Evolutionary conservation across 2,113 vertebrate species (phyloP), one percentile per base, ranked within the genome.

Genomic region (Eublepharis macularius): DNA sequence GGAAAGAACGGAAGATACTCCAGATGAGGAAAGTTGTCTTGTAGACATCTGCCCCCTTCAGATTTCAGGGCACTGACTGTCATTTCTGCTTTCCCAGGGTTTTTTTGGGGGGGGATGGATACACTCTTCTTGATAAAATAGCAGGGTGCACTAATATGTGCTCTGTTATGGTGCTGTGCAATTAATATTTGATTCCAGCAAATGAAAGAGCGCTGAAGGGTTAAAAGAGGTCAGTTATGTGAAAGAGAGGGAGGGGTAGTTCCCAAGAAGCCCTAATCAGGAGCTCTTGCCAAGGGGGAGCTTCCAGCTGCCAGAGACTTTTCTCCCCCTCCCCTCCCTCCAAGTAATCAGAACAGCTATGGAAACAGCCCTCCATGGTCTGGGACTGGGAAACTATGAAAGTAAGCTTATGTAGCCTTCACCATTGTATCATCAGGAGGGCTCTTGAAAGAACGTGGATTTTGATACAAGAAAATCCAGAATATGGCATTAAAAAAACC

Each of bases 161-260:
- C 86, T 92, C 69, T 63, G 63, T 90, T 88, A 89, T 75, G 81
- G 75, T 3, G 2, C 78, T 66, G 63, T 79, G 4, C 78, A 89
- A 90, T 93, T 92, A 92, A 86, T 92, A 80, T 84, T 94, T 92
- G 85, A 90, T 92, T 92, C 87, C 76, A 81, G 73, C 39, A 83
- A 92, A 90, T 85, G 82, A 90, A 91, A 69, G 78, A 92, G 87
- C 72, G 86, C 90, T 92, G 65, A 78, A 65, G 80, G 69, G 89
- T 90, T 92, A 94, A 92, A 84, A 81, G 77, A 81, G 32, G 21
- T 86, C 90, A 84, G 63, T 72, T 73, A n/a, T 26, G 72, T 82
- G 45, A 65, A 51, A 54, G 32, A 80, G 4, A 49, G 57, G 57
- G 0, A 0, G 88, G 65, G 83, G 49, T 16, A 90, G 49, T 90